Evolutionary conservation across 2,113 vertebrate species (phyloP), one percentile per base, ranked within the genome.

Genomic region (Phrynosoma blainvillii): DNA sequence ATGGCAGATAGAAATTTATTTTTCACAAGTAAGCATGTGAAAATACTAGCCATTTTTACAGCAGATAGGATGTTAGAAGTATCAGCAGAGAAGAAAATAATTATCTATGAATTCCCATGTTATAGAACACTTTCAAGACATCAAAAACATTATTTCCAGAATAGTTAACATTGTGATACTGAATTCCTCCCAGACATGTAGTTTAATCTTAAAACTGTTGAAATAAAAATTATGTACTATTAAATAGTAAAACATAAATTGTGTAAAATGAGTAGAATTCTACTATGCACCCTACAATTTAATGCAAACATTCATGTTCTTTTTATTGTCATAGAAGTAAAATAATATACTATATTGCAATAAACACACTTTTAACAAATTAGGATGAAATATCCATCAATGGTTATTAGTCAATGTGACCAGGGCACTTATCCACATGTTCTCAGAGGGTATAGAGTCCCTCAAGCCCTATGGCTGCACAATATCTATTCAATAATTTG

Each of bases 381-480:
- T 82, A 52, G 81, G 47, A 30, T 73, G 52, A 87, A 13, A 65
- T 36, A 8, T 20, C 13, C 10, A 68, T 66, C 42, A 70, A 18
- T 32, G 14, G 21, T 78, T 76, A 68, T 30, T 40, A 70, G 47
- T 32, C 74, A 68, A 56, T 56, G 42, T 70, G 73, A 56, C 42
- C 47, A 83, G 30, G 20, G 13, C 42, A 78, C 73, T 88, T 88
- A 80, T 2, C 36, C 32, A 73, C 14, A 87, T 80, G 70, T 79
- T 80, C 52, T 80, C 80, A 83, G 76, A 76, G 16, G 59, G 30
- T 21, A n/a, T 47, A 80, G 68, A 30, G 30, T 81, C 42, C 32
- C 71, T 74, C 54, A 73, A 81, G 68, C 27, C 59, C 8, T 30
- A 87, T 56, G 75, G 56, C 20, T 75, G 30, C 40, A 52, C 20